These are phyloP conservation scores for Tyto alba DNA, from an alignment of 2,113 vertebrate species.

Conservation along the genomic window DNA sequence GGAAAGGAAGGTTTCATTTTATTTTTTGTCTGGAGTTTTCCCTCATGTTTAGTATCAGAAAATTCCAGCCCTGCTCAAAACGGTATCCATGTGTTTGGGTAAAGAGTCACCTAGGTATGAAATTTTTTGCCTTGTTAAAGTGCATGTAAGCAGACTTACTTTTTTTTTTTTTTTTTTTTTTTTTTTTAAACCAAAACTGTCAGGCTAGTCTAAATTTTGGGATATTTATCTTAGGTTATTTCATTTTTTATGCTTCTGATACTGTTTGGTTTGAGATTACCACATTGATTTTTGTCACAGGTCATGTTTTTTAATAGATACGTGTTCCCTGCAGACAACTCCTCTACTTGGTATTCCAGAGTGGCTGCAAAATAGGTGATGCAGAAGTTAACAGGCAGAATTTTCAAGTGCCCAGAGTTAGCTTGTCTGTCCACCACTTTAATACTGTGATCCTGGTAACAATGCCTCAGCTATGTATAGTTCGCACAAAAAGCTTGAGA, in stretches of 20 bases:
- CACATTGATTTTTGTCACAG: constrained; percentile 77
- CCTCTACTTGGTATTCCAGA: constrained; percentile 16
- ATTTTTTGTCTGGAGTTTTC: neutral
- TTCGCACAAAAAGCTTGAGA: neutral
- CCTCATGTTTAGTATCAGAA: neutral
- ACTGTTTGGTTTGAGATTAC: constrained; percentile 76
- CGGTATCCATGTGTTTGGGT: constrained; percentile 15
- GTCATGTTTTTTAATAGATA: constrained; percentile 76
- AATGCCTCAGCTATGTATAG: neutral
- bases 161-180: neutral
- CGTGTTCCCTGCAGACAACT: constrained; percentile 60
- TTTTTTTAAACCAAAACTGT: neutral
- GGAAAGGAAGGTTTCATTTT: neutral
- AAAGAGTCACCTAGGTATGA: constrained; percentile 1
- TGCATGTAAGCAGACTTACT: neutral
- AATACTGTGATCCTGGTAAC: neutral
- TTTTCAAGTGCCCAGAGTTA: constrained; percentile 40
- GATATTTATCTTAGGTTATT: constrained; percentile 65
- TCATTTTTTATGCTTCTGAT: constrained; percentile 69
- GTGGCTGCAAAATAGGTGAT: constrained; percentile 25
- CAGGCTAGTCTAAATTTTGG: constrained; percentile 33
- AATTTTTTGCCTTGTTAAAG: neutral
- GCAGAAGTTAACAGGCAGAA: constrained; percentile 43
- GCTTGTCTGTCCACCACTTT: neutral
- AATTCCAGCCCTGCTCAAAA: neutral